Percentiles rank a stretch among this genome's conserved stretches.
These are phyloP conservation scores for Cremastinae sp. DNA, from an alignment of 2,888 invertebrate genomes.

Conservation along the genomic window DNA sequence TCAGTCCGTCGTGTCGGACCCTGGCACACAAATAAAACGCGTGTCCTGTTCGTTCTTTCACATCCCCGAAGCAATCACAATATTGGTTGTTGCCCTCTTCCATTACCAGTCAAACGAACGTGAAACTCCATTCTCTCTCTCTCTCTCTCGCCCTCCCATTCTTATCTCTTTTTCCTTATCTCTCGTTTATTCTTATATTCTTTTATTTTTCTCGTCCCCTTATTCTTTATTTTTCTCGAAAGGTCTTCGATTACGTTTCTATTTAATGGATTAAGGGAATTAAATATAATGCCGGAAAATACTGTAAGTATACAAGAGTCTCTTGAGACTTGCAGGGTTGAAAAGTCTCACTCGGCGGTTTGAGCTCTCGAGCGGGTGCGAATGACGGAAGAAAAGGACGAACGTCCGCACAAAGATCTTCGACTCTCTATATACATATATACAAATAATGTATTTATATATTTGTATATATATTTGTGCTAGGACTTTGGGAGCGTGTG, in stretches of 20 bases:
- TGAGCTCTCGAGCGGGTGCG: slow-evolving; percentile 20
- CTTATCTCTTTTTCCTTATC: slow-evolving; percentile 18
- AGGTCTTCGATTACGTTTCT: too few relatives aligned
- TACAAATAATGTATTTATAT: background rate
- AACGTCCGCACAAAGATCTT: slow-evolving; percentile 50
- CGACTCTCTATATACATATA: slow-evolving; percentile 6
- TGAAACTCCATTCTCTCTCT: slow-evolving; percentile 24
- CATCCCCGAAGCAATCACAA: slow-evolving; percentile 59
- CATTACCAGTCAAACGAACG: slow-evolving; percentile 57
- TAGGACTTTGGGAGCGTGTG: slow-evolving; percentile 10
- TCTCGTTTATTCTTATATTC: slow-evolving; percentile 11
- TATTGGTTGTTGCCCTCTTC: slow-evolving; percentile 59
- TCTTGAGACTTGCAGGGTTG: slow-evolving; percentile 30
- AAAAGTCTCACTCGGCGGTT: slow-evolving; percentile 18
- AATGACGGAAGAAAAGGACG: slow-evolving; percentile 25
- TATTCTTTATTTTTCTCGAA: slow-evolving; percentile 1
- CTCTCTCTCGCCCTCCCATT: background rate
- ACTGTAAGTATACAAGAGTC: slow-evolving; percentile 11
- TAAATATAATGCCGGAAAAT: slow-evolving; percentile 17
- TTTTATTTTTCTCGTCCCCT: slow-evolving; percentile 1
- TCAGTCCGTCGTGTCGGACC: slow-evolving; percentile 40
- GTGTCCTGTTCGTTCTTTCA: slow-evolving; percentile 43
- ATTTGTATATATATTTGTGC: background rate
- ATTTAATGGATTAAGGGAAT: background rate
- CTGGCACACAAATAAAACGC: slow-evolving; percentile 39